Conservation (phyloP, 2,113 vertebrate genomes). For the Lagopus muta region DNA sequence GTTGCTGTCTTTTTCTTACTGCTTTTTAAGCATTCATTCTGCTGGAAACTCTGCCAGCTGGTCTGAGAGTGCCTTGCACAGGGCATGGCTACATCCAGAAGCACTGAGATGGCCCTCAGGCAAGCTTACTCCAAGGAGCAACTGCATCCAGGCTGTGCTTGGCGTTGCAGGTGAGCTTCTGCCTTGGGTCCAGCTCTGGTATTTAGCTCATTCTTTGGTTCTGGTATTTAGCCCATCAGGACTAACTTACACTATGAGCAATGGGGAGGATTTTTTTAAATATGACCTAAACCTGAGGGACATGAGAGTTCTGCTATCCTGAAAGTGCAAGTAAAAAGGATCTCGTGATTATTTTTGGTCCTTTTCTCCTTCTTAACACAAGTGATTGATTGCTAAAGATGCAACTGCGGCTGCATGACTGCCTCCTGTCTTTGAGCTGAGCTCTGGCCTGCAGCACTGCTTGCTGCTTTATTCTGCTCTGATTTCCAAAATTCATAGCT, state of each 20-base stretch:
- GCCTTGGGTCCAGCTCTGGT: background rate
- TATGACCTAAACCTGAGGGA: background rate
- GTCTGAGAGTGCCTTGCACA: rapidly evolving
- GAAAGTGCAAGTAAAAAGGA: background rate
- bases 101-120: background rate
- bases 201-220: background rate
- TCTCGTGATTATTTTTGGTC: background rate
- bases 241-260: background rate
- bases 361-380: background rate
- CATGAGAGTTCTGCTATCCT: background rate
- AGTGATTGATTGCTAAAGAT: background rate
- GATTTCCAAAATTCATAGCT: background rate
- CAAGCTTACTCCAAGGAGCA: background rate
- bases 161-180: background rate
- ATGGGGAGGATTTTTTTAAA: background rate
- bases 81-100: background rate
- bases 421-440: background rate
- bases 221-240: background rate
- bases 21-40: background rate
- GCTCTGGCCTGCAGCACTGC: background rate
- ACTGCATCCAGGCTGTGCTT: background rate
- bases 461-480: background rate
- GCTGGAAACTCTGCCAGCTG: background rate
- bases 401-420: background rate
- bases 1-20: background rate